Base-by-base conservation (phyloP, 2,797 vertebrate genomes). In the Spea hammondii region DNA sequence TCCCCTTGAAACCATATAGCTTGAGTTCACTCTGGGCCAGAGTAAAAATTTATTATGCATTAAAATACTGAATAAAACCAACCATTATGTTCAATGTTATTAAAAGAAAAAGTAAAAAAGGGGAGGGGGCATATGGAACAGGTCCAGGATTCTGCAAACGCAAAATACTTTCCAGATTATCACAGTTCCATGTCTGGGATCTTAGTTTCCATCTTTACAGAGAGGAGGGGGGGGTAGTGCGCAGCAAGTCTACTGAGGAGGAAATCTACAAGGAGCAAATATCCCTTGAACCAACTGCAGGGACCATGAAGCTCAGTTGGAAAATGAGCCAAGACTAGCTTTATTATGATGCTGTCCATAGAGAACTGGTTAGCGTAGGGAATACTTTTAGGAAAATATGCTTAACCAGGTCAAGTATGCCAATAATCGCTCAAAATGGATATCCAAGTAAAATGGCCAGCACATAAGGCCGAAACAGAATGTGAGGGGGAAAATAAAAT, bases 31-130 rank as follows among this genome's bases (percentile, higher is more conserved):
- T 86, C 74, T 17, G 51, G 68, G 72, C 49, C 70, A 77, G 17
- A 60, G 11, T 68, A 67, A 55, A 82, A 75, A 46, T 55, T 12
- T 48, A 0, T 74, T 83, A 73, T 66, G 12, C 72, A 32, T 64
- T 68, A 71, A 83, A 83, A 65, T 11, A 55, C 74, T 54, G 62
- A 79, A 78, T 74, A 68, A 67, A 84, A 74, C 12, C 0, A 51
- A 1, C 0, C 0, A 78, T 47, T 55, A 77, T 6, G 1, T 8
- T 7, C 32, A 85, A 65, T 13, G 77, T 65, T 78, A 80, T 74
- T 77, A 77, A 78, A 80, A 66, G 71, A 54, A 83, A 65, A 65
- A 8, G 6, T 3, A 9, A 6, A 32, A 32, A 59, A 53, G 51
- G 51, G 51, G 50, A 80, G 77, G 44, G 73, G 69, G 64, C 17